These are phyloP conservation scores for Xestobium rufovillosum DNA, from an alignment of 2,888 invertebrate species.

Conservation along the genomic window DNA sequence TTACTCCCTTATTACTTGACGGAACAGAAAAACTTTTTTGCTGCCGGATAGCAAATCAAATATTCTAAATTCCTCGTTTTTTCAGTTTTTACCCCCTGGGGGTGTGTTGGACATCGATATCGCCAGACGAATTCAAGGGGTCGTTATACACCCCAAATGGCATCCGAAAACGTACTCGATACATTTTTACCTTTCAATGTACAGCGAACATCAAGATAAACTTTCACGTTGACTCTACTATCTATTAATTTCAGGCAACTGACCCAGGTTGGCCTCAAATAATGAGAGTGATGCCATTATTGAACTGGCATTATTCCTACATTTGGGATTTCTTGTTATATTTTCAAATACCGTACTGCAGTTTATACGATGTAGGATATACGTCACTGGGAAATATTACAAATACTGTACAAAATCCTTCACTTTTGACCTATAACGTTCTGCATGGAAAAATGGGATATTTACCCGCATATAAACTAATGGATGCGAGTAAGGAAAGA, in stretches of 20 bases:
- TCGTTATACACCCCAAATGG: no score
- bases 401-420: conserved; percentile 76
- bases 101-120: no score
- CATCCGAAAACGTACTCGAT: no score
- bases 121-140: no score
- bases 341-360: conserved; percentile 81
- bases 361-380: conserved; percentile 84
- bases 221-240: no score
- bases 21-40: no score
- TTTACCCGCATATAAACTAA: conserved; percentile 65
- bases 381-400: conserved; percentile 79
- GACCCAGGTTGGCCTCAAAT: conserved; percentile 87
- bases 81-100: no score
- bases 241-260: conserved; percentile 54
- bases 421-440: conserved; percentile 49
- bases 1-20: no score
- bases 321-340: conserved; percentile 84
- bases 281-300: conserved; percentile 79
- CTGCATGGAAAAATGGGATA: conserved; percentile 47
- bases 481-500: conserved; percentile 55
- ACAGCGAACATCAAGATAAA: no score
- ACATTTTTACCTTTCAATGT: no score
- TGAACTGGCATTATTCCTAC: conserved; percentile 88
- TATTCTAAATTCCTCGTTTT: no score
- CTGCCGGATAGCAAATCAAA: no score